phyloP scores from a whole-genome alignment of 2,113 vertebrate species.

The cat (Felis catus) region F.catus_Fca126_mat1.0 CM031419.1:185542001-185542500 shows the following conservation, averaged over 20 bases:
- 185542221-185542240: slow-evolving; percentile 3
- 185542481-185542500: not conserved
- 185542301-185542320: not conserved
- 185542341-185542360: not conserved
- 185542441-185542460: not conserved
- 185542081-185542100: slow-evolving; percentile 31
- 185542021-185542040: not conserved
- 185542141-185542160: slow-evolving; percentile 29
- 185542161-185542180: not conserved
- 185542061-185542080: slow-evolving; percentile 9
- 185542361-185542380: not conserved
- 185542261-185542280: not conserved
- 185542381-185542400: not conserved
- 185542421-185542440: not conserved
- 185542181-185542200: slow-evolving; percentile 28
- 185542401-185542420: not conserved
- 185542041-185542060: not conserved
- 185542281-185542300: not conserved
- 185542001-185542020: not conserved
- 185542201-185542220: slow-evolving; percentile 12
- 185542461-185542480: not conserved
- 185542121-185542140: slow-evolving; percentile 60
- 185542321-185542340: not conserved
- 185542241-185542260: slow-evolving; percentile 53
- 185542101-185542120: not conserved